Evolutionary conservation across 2,797 vertebrate species (phyloP).

Genomic region (Enteromius trimaculatus): DNA sequence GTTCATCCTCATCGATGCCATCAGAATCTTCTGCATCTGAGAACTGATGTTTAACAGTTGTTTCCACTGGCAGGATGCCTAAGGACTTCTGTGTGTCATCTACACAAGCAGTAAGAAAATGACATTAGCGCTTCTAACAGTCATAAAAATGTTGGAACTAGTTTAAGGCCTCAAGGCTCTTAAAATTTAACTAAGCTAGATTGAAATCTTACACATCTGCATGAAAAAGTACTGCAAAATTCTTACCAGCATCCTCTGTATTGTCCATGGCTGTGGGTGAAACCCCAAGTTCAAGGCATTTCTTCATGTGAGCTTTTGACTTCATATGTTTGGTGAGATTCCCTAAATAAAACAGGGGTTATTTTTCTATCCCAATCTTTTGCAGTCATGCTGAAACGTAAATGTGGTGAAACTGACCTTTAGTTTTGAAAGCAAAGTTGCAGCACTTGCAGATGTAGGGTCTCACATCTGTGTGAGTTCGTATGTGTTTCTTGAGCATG

Average conservation of each 20-base stretch:
- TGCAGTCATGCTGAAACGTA: background rate
- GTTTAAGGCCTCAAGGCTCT: background rate
- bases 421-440: slow-evolving; percentile 99
- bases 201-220: background rate
- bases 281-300: slow-evolving; percentile 97
- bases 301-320: slow-evolving; percentile 99
- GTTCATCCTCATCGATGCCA: slow-evolving; percentile 90
- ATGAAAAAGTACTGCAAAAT: background rate
- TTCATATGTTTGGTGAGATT: slow-evolving; percentile 99
- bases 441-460: slow-evolving; percentile 98
- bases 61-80: slow-evolving; percentile 77
- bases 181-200: background rate
- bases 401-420: slow-evolving; percentile 81
- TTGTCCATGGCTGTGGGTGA: slow-evolving; percentile 92
- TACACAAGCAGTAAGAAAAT: slow-evolving; percentile 59
- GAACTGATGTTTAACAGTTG: slow-evolving; percentile 92
- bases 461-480: slow-evolving; percentile 96
- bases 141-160: background rate
- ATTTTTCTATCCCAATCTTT: background rate
- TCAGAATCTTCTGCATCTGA: slow-evolving; percentile 96
- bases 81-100: slow-evolving; percentile 87
- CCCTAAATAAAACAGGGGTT: slow-evolving; percentile 74
- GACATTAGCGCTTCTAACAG: background rate
- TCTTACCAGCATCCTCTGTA: slow-evolving; percentile 90
- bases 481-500: slow-evolving; percentile 99